phyloP scores from a whole-genome alignment of 2,113 vertebrate genomes.

The Salvelinus namaycush region DNA sequence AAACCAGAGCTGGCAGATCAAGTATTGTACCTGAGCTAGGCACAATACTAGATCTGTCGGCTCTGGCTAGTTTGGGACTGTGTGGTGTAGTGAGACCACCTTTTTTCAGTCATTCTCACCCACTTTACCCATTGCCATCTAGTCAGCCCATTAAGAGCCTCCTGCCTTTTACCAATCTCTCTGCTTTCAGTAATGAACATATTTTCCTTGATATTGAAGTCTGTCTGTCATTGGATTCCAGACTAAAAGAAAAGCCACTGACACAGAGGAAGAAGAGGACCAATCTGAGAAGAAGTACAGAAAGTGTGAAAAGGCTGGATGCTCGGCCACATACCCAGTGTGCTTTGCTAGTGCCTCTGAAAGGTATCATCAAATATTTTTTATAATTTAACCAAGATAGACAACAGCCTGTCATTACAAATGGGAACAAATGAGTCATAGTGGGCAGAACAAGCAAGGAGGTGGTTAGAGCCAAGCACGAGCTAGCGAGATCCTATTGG shows the following conservation, averaged over 20 bases:
- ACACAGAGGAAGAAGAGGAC: slow-evolving; percentile 90
- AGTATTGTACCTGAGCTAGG: background rate
- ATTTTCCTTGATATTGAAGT: too few species aligned
- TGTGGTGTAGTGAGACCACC: too few species aligned
- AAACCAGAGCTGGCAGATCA: too few species aligned
- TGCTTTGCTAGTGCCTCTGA: slow-evolving; percentile 97
- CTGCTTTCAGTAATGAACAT: too few species aligned
- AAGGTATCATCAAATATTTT: slow-evolving; percentile 72
- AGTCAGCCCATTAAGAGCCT: too few species aligned
- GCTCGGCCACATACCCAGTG: slow-evolving; percentile 89
- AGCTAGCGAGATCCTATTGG: too few species aligned
- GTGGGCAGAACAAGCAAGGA: too few species aligned
- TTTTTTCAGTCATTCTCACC: background rate
- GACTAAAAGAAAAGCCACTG: slow-evolving; percentile 87
- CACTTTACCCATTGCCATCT: background rate
- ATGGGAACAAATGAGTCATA: too few species aligned
- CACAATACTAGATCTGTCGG: background rate
- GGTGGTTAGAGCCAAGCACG: too few species aligned
- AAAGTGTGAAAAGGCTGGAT: slow-evolving; percentile 97
- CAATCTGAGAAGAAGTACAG: slow-evolving; percentile 93
- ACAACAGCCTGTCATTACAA: too few species aligned
- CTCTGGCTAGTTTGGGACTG: background rate
- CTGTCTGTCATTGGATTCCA: slow-evolving; percentile 52
- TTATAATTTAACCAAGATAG: background rate
- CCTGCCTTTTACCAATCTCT: too few species aligned